These are phyloP conservation scores for Phymatocera aterrima DNA, from an alignment of 2,888 invertebrate species.

Conservation along the genomic window DNA sequence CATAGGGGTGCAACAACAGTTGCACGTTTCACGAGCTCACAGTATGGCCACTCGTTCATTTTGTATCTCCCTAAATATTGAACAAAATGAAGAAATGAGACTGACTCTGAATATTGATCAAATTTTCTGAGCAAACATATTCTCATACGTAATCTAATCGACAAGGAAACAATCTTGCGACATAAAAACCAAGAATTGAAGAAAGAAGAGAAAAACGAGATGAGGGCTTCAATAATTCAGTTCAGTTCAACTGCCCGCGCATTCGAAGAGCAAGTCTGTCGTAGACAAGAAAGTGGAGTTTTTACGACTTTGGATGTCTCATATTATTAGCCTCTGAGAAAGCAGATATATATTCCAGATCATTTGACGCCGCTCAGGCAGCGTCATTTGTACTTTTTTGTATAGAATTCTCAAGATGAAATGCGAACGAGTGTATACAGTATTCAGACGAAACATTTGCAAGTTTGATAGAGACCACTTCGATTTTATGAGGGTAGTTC, in stretches of 20 bases:
- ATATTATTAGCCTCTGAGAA: neutral
- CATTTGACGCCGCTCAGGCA: neutral
- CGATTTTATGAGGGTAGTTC: slow-evolving; percentile 1
- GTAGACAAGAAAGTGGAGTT: neutral
- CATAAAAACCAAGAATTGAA: neutral
- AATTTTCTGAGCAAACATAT: no score
- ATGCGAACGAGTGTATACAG: no score
- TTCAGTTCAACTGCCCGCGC: neutral
- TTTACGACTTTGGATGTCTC: neutral
- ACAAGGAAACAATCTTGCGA: no score
- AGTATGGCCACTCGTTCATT: neutral
- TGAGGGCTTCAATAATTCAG: neutral
- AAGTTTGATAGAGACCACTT: neutral
- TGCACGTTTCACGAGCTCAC: neutral
- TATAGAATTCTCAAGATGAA: neutral
- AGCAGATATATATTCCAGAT: neutral
- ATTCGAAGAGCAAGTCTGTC: neutral
- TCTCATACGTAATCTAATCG: no score
- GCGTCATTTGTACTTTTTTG: neutral
- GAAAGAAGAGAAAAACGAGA: neutral
- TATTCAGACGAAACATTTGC: neutral
- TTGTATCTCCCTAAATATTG: no score
- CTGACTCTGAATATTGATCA: no score
- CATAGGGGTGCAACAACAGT: neutral
- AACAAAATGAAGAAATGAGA: no score